A percentile compares a stretch with the other conserved stretches of the same genome.
Evolutionary conservation across 2,113 vertebrate genomes (phyloP).

Genomic region (Dasyornis broadbenti): DNA sequence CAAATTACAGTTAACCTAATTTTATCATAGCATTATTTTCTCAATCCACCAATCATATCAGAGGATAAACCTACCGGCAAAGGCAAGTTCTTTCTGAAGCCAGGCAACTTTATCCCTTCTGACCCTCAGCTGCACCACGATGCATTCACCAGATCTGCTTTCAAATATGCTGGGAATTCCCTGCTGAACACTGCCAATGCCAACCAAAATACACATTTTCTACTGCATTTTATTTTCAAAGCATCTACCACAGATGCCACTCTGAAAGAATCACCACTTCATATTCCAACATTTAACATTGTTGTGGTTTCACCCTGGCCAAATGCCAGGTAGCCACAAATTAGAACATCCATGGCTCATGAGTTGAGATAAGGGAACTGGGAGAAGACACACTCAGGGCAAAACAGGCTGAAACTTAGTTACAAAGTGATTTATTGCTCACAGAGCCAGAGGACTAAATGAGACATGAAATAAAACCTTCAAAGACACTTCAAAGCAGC

Average conservation of each 20-base stretch:
- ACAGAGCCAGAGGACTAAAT: too few relatives aligned
- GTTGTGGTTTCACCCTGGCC: too few relatives aligned
- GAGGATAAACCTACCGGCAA: not conserved
- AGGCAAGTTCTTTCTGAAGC: not conserved
- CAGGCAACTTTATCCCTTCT: not conserved
- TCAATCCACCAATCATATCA: not conserved
- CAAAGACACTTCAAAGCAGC: too few relatives aligned
- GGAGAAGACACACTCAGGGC: too few relatives aligned
- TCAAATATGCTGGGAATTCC: slow-evolving; percentile 16
- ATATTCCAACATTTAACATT: not conserved
- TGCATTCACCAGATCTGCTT: not conserved
- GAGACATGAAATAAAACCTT: too few relatives aligned
- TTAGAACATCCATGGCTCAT: too few relatives aligned
- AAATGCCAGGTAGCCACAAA: too few relatives aligned
- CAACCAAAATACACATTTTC: slow-evolving; percentile 22
- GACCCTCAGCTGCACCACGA: not conserved
- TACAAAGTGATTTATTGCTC: too few relatives aligned
- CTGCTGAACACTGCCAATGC: not conserved
- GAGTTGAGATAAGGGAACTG: too few relatives aligned
- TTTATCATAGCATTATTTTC: not conserved
- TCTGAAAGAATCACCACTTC: not conserved
- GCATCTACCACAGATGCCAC: not conserved
- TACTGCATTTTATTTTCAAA: not conserved
- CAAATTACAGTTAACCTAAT: not conserved
- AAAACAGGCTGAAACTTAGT: too few relatives aligned